These are phyloP conservation scores for Phalangium opilio DNA, from an alignment of 2,888 invertebrate genomes.

Conservation along the genomic window DNA sequence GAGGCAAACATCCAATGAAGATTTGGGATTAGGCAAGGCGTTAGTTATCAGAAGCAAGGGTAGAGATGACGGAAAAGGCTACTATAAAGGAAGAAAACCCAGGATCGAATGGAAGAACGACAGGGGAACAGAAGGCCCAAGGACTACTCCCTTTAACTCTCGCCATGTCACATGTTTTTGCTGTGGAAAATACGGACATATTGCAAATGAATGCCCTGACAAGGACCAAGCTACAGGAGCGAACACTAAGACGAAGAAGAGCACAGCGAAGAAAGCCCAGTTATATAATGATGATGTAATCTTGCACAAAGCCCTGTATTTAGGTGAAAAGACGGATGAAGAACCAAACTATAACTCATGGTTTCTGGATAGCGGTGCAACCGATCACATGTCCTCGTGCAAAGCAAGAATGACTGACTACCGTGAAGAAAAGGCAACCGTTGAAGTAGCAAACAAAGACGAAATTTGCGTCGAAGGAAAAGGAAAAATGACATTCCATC, in stretches of 20 bases:
- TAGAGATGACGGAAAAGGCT: not conserved
- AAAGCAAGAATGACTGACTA: not conserved
- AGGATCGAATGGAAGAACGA: not conserved
- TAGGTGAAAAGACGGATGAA: too few species aligned
- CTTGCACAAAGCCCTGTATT: too few species aligned
- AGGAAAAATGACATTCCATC: not conserved
- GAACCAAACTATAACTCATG: not conserved
- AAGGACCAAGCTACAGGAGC: too few species aligned
- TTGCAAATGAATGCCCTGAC: slow-evolving; percentile 3
- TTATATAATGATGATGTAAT: too few species aligned
- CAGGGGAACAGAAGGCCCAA: not conserved
- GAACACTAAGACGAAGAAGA: too few species aligned
- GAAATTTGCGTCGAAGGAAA: slow-evolving; percentile 1
- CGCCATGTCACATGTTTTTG: slow-evolving; percentile 1
- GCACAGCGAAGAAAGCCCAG: too few species aligned
- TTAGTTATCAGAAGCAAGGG: not conserved
- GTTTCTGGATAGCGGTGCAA: slow-evolving; percentile 7
- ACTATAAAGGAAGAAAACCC: not conserved
- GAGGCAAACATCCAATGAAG: not conserved
- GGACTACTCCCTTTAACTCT: too few species aligned
- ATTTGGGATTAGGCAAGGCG: not conserved
- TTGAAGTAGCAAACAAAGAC: slow-evolving; percentile 7
- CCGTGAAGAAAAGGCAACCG: not conserved
- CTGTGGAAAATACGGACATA: slow-evolving; percentile 4
- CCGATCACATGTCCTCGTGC: slow-evolving; percentile 8